phyloP scores from a whole-genome alignment of 1,140 invertebrate species.

The Drosophila auraria region DNA sequence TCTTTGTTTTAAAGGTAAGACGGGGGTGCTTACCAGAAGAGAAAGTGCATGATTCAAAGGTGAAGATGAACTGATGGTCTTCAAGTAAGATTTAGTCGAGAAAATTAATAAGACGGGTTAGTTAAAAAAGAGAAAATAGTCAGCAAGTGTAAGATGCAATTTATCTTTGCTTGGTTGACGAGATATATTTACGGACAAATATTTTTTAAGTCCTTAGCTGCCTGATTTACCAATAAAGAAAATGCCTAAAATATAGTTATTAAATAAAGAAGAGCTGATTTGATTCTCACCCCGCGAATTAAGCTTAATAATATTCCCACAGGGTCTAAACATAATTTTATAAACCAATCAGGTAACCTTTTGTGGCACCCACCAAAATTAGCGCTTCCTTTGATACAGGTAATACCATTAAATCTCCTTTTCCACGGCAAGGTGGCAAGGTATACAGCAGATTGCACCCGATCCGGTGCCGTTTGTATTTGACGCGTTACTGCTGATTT shows the following conservation, averaged over 20 bases:
- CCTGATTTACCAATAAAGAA: no score
- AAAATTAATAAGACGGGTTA: background rate
- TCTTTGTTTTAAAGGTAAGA: constrained; percentile 29
- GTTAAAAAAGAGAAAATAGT: background rate
- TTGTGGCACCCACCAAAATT: background rate
- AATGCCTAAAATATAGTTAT: no score
- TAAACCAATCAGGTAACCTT: background rate
- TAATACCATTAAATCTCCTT: constrained; percentile 1
- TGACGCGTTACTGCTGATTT: constrained; percentile 45
- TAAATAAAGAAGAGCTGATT: background rate
- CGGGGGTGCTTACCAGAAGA: background rate
- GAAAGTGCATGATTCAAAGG: no score
- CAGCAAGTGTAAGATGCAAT: background rate
- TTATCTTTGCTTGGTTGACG: no score
- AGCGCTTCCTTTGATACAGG: background rate
- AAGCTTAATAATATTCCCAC: background rate
- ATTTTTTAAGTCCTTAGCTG: no score
- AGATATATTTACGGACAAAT: no score
- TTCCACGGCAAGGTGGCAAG: background rate
- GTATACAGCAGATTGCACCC: constrained; percentile 20
- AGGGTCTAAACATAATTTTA: background rate
- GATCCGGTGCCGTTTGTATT: constrained; percentile 41
- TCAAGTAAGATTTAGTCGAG: background rate
- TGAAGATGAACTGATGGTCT: background rate
- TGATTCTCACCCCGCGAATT: background rate